These are phyloP conservation scores for Octodon degus DNA, from an alignment of 2,113 vertebrate genomes.

Conservation along the genomic window DNA sequence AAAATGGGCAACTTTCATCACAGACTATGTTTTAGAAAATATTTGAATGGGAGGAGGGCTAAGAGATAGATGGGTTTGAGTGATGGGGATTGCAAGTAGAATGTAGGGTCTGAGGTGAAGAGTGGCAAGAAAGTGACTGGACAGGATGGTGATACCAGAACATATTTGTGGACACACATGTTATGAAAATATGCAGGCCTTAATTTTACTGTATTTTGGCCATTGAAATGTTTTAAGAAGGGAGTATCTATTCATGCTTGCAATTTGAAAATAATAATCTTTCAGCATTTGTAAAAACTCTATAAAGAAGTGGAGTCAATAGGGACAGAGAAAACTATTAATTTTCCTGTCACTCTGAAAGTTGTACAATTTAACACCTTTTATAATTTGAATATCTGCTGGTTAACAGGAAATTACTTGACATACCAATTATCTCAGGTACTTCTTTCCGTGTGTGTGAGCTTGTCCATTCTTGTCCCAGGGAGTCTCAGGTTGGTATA, in stretches of 20 bases:
- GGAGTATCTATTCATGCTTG: neutral
- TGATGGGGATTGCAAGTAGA: no score
- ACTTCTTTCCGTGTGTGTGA: neutral
- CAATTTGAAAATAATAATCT: neutral
- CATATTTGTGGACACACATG: no score
- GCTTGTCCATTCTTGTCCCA: neutral
- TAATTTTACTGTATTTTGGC: neutral
- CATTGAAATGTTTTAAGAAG: neutral
- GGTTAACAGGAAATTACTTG: neutral
- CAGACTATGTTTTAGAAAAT: neutral
- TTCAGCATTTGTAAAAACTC: neutral
- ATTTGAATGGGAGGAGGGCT: rapidly evolving
- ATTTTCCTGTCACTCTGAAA: neutral
- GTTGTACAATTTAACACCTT: neutral
- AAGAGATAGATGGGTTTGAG: rapidly evolving
- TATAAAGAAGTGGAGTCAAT: no score
- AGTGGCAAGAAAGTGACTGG: no score
- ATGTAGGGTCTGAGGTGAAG: no score
- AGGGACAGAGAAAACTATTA: neutral
- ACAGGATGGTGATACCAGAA: neutral
- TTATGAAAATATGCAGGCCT: neutral
- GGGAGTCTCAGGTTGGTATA: neutral
- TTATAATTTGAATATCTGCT: rapidly evolving
- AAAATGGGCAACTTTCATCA: neutral
- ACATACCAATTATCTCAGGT: neutral